Evolutionary conservation across 2,888 invertebrate species (phyloP).

Genomic region (Cantharis lateralis): DNA sequence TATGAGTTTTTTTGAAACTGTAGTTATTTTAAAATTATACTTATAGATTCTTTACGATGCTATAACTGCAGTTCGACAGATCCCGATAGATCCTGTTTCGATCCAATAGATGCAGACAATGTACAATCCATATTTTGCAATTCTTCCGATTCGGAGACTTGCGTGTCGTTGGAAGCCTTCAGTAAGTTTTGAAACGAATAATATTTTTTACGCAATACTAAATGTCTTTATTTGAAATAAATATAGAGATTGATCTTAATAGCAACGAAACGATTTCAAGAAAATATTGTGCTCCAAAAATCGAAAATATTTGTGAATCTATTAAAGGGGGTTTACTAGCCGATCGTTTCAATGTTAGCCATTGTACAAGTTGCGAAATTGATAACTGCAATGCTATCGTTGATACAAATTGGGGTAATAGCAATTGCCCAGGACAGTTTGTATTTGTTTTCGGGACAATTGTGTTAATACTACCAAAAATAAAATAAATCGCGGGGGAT

Average conservation of each 20-base stretch:
- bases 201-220: too few relatives aligned
- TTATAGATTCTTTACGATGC: not conserved
- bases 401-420: not conserved
- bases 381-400: not conserved
- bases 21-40: not conserved
- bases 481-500: too few relatives aligned
- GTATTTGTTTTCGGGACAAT: not conserved
- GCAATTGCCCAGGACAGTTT: not conserved
- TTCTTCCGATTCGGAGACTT: not conserved
- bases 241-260: not conserved
- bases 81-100: not conserved
- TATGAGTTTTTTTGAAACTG: too few relatives aligned
- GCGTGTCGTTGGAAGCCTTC: not conserved
- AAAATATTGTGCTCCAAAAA: not conserved
- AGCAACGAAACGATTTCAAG: not conserved
- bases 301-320: not conserved
- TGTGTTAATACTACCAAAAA: not conserved
- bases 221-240: not conserved
- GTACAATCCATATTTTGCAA: not conserved
- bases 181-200: not conserved
- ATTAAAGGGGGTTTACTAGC: not conserved
- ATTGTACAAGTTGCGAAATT: not conserved
- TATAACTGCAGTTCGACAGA: not conserved
- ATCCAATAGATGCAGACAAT: not conserved
- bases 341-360: not conserved